These are phyloP conservation scores for Aphelenchoides besseyi DNA, from an alignment of 1,140 invertebrate species.

Conservation along the genomic window DNA sequence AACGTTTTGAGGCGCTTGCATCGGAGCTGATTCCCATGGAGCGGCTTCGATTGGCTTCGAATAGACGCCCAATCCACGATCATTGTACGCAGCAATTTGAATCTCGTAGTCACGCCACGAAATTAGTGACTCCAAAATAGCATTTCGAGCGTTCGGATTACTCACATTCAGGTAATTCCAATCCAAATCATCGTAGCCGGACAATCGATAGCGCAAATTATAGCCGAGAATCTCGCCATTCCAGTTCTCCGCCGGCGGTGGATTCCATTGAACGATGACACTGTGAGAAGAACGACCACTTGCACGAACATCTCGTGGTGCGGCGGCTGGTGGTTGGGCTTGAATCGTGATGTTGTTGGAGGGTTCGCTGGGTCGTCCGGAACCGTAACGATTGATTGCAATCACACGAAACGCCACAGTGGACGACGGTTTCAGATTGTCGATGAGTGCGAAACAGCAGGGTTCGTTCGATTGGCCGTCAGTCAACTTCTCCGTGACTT, in stretches of 20 bases:
- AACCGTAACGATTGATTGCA: conserved; percentile 81
- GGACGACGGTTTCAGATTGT: conserved; percentile 83
- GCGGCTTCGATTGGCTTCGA: conserved; percentile 86
- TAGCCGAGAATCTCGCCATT: conserved; percentile 93
- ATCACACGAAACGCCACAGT: conserved; percentile 92
- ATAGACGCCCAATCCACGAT: conserved; percentile 88
- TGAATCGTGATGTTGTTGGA: conserved; percentile 80
- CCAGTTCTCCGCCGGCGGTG: conserved; percentile 82
- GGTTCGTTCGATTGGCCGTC: conserved; percentile 73
- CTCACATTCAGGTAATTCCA: conserved; percentile 80
- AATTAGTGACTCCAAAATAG: conserved; percentile 84
- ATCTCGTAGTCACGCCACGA: conserved; percentile 97
- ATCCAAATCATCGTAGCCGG: conserved; percentile 76
- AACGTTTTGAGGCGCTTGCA: conserved; percentile 80
- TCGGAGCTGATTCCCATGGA: conserved; percentile 83
- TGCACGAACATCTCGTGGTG: conserved; percentile 69
- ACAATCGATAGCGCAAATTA: conserved; percentile 80
- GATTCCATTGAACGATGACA: conserved; percentile 95
- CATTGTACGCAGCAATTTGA: conserved; percentile 93
- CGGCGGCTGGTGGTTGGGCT: conserved; percentile 59
- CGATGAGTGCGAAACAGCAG: conserved; percentile 74
- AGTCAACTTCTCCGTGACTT: conserved; percentile 72
- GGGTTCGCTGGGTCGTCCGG: conserved; percentile 81
- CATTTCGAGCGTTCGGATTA: conserved; percentile 85
- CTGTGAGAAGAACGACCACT: conserved; percentile 76